Evolutionary conservation across 2,113 vertebrate genomes (phyloP).

Genomic region (Macquaria australasica): DNA sequence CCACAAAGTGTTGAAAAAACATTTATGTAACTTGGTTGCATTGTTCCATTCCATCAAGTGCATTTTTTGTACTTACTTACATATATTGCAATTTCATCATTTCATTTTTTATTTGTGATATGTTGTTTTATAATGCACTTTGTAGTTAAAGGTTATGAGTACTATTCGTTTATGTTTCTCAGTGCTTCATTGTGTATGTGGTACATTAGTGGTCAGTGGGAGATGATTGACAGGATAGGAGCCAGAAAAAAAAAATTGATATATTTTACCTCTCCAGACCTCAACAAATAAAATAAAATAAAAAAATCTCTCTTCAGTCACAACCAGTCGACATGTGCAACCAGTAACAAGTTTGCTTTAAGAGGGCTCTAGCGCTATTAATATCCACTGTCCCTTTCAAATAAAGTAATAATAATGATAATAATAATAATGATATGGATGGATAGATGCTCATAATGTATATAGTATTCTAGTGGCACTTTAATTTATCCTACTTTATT

Average conservation of each 20-base stretch:
- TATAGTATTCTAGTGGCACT: too few species aligned
- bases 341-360: background rate
- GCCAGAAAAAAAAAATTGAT: background rate
- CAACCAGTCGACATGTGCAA: background rate
- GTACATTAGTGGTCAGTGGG: too few species aligned
- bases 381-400: too few species aligned
- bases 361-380: too few species aligned
- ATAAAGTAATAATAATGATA: too few species aligned
- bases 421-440: too few species aligned
- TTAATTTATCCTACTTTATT: background rate
- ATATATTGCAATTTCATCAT: background rate
- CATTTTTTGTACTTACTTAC: too few species aligned
- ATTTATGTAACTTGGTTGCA: background rate
- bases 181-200: background rate
- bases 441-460: too few species aligned
- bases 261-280: background rate
- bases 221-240: background rate
- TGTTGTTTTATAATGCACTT: background rate
- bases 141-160: background rate
- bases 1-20: background rate
- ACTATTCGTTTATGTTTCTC: too few species aligned
- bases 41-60: background rate
- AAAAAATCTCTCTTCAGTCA: background rate
- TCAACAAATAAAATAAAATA: background rate
- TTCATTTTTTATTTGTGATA: background rate